Evolutionary conservation across 2,113 vertebrate genomes (phyloP).

Genomic region (Psophia crepitans): DNA sequence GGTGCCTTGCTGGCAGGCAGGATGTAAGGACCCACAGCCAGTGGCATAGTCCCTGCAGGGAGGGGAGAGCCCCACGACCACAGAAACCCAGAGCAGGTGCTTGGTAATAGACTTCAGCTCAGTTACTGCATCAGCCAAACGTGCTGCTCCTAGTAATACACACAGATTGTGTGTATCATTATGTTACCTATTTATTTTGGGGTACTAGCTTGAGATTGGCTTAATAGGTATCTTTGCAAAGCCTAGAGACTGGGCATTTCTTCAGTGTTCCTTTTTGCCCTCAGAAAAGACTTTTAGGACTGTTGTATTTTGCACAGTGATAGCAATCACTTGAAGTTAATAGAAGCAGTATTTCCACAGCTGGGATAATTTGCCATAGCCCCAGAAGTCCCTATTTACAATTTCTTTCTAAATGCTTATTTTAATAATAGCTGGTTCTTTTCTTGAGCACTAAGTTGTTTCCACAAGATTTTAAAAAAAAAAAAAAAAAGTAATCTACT

Average conservation of each 20-base stretch:
- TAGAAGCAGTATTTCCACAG: background rate
- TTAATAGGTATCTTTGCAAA: background rate
- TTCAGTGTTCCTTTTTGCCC: background rate
- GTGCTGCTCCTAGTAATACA: background rate
- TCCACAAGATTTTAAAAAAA: background rate
- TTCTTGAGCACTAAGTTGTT: background rate
- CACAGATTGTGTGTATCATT: background rate
- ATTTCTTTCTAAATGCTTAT: background rate
- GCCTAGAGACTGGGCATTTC: background rate
- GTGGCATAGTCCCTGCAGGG: accelerated
- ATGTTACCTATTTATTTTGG: background rate
- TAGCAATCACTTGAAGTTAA: background rate
- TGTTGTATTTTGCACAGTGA: background rate
- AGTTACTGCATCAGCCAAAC: background rate
- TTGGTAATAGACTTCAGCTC: background rate
- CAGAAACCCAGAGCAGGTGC: background rate
- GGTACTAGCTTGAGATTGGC: background rate
- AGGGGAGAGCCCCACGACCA: background rate
- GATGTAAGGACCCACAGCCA: background rate
- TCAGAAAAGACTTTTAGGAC: background rate
- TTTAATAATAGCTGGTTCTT: background rate
- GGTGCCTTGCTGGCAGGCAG: background rate
- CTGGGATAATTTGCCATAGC: background rate
- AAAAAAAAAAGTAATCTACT: background rate
- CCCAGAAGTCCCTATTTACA: background rate